Evolutionary conservation across 2,797 vertebrate species (phyloP).

Genomic region (Iguana delicatissima): DNA sequence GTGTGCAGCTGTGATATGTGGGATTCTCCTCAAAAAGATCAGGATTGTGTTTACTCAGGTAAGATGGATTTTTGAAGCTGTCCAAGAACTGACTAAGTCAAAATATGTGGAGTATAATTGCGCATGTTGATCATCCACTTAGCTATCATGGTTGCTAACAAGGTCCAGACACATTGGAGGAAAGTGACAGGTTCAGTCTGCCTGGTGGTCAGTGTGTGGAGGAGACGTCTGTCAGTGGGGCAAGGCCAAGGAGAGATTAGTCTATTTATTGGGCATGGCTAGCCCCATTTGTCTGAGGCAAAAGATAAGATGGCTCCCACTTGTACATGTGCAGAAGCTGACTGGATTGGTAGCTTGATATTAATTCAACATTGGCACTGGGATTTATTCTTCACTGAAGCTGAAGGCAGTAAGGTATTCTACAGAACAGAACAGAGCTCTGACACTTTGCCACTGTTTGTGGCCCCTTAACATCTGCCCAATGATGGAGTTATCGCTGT

Average conservation of each 20-base stretch:
- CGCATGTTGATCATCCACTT: not conserved
- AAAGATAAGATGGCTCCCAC: not conserved
- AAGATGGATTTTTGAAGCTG: slow-evolving; percentile 62
- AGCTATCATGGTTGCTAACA: not conserved
- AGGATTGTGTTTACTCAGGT: slow-evolving; percentile 73
- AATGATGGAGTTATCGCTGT: not conserved
- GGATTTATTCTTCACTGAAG: not conserved
- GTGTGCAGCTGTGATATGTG: slow-evolving; percentile 82
- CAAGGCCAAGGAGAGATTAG: not conserved
- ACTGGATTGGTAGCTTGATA: not conserved
- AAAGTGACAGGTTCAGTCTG: too few species aligned
- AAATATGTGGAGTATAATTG: not conserved
- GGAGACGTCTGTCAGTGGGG: not conserved
- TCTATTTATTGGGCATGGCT: not conserved
- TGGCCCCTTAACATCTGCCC: not conserved
- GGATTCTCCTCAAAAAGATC: slow-evolving; percentile 88
- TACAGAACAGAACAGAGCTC: not conserved
- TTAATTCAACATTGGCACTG: not conserved
- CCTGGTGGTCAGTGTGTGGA: not conserved
- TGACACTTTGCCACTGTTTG: not conserved
- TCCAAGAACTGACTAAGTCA: slow-evolving; percentile 35
- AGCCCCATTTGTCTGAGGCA: not conserved
- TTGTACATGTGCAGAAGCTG: not conserved
- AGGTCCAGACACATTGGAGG: not conserved
- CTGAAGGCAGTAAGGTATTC: not conserved